phyloP scores from a whole-genome alignment of 1,140 invertebrate genomes.

The Diploscapter pachys region DNA sequence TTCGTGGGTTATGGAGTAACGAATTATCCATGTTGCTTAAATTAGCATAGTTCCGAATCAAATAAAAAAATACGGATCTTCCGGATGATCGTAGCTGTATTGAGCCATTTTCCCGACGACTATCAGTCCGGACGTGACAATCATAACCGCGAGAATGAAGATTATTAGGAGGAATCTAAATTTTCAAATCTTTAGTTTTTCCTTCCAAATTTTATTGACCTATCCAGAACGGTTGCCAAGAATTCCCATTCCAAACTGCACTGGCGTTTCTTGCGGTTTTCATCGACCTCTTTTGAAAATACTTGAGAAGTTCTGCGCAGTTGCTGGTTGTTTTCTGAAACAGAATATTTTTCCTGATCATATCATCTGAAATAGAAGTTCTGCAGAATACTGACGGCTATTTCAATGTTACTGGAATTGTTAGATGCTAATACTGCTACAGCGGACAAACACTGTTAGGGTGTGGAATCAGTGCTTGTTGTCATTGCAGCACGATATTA shows the following conservation, averaged over 20 bases:
- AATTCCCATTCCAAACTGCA: conserved; percentile 58
- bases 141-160: conserved; percentile 45
- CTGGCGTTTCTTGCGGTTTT: conserved; percentile 43
- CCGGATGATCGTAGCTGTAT: conserved; percentile 45
- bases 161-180: conserved; percentile 47
- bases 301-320: conserved; percentile 20
- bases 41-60: not conserved
- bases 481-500: no score
- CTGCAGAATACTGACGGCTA: no score
- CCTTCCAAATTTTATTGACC: conserved; percentile 10
- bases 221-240: conserved; percentile 54
- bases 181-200: not conserved
- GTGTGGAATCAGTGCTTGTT: no score
- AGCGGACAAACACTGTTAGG: no score
- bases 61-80: conserved; percentile 22
- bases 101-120: conserved; percentile 52
- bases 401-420: no score
- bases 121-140: conserved; percentile 55
- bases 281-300: conserved; percentile 30
- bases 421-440: no score
- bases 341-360: not conserved
- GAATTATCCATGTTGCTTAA: no score
- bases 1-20: no score
- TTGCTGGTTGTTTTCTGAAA: conserved; percentile 15
- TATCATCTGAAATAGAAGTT: not conserved